Percentiles rank a stretch among this genome's conserved stretches.
Conservation (phyloP, 37 sponge, comb jelly and placozoan species). For the Lycopodina hypogea region DNA sequence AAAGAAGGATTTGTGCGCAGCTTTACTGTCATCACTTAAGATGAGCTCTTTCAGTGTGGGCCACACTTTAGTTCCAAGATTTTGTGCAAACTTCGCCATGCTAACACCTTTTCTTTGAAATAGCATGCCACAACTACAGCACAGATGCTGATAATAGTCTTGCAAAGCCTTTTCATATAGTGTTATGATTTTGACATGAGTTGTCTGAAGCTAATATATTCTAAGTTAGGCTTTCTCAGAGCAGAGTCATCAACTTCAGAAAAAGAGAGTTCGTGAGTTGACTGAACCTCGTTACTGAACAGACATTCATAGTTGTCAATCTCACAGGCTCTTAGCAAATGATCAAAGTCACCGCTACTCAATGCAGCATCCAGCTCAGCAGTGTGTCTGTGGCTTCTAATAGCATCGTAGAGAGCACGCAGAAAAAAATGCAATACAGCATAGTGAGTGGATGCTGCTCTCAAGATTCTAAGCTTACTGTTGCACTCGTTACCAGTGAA, state of each 20-base stretch:
- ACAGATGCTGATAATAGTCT: too few species aligned
- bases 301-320: background rate
- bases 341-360: too few species aligned
- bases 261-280: too few species aligned
- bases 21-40: background rate
- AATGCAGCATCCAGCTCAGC: too few species aligned
- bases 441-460: too few species aligned
- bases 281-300: background rate
- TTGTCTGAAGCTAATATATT: conserved; percentile 13
- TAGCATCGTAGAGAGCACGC: background rate
- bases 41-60: conserved; percentile 31
- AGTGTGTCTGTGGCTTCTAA: too few species aligned
- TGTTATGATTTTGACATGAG: conserved; percentile 19
- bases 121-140: conserved; percentile 52
- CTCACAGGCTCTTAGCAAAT: too few species aligned
- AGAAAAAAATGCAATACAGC: background rate
- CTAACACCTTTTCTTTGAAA: conserved; percentile 24
- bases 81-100: conserved; percentile 7
- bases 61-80: conserved; percentile 27
- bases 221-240: conserved; percentile 4
- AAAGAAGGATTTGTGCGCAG: conserved; percentile 1
- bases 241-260: too few species aligned
- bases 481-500: too few species aligned
- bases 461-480: too few species aligned
- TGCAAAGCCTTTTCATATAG: conserved; percentile 9